Conservation (phyloP, 64 coral and sea anemone species). For the Stichodactyla helianthus region DNA sequence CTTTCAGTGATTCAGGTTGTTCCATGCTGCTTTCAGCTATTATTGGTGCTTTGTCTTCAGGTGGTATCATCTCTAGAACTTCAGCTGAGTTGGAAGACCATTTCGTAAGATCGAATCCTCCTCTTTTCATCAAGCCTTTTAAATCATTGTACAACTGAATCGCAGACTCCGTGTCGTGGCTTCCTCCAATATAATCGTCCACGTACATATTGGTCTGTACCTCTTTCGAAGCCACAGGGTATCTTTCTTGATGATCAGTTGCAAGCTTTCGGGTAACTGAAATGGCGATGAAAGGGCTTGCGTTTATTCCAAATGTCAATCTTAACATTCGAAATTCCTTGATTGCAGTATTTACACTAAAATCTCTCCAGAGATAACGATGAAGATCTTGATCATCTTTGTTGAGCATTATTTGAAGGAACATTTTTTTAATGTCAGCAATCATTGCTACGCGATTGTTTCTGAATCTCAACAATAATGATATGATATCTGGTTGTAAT, state of each 20-base stretch:
- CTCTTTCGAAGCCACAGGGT: background rate
- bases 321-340: conserved; percentile 4
- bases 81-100: background rate
- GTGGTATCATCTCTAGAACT: conserved; percentile 11
- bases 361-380: too few species aligned
- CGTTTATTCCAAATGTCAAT: conserved; percentile 20
- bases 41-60: conserved; percentile 10
- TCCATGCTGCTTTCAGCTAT: conserved; percentile 13
- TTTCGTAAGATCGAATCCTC: conserved; percentile 15
- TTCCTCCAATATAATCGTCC: conserved; percentile 5
- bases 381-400: too few species aligned
- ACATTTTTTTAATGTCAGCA: too few species aligned
- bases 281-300: background rate
- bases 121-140: background rate
- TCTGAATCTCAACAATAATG: too few species aligned
- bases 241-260: background rate
- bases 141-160: background rate
- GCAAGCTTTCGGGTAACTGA: background rate
- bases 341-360: too few species aligned
- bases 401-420: too few species aligned
- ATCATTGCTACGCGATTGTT: too few species aligned
- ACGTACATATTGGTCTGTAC: conserved; percentile 16
- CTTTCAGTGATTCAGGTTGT: conserved; percentile 5
- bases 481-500: background rate
- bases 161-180: background rate